phyloP scores from a whole-genome alignment of 2,888 invertebrate species.

The Athalia cordata region DNA sequence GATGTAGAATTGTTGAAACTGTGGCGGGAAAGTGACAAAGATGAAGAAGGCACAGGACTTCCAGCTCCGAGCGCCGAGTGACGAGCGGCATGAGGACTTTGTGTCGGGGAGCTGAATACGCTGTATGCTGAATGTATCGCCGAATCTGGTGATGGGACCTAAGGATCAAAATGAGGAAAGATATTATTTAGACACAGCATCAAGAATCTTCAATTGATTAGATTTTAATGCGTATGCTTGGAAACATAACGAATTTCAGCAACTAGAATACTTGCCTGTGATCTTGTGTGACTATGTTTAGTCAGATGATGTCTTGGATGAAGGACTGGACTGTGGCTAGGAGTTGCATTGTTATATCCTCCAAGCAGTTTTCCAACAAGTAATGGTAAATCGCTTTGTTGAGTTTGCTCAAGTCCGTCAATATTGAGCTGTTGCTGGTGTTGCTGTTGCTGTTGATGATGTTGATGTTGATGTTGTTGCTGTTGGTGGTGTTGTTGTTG shows the following conservation, averaged over 20 bases:
- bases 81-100: slow-evolving; percentile 89
- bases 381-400: slow-evolving; percentile 73
- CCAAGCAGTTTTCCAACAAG: slow-evolving; percentile 79
- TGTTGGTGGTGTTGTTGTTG: slow-evolving; percentile 58
- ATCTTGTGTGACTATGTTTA: slow-evolving; percentile 71
- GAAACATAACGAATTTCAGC: not conserved
- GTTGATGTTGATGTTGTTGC: slow-evolving; percentile 53
- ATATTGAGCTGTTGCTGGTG: slow-evolving; percentile 63
- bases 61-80: slow-evolving; percentile 79
- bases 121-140: slow-evolving; percentile 93
- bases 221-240: not conserved
- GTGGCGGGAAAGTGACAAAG: slow-evolving; percentile 69
- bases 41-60: slow-evolving; percentile 71
- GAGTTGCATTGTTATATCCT: slow-evolving; percentile 78
- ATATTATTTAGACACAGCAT: not conserved
- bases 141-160: slow-evolving; percentile 87
- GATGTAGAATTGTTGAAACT: slow-evolving; percentile 73
- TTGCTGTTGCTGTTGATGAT: slow-evolving; percentile 49
- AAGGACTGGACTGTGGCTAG: slow-evolving; percentile 80
- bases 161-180: slow-evolving; percentile 3
- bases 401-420: slow-evolving; percentile 65
- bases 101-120: slow-evolving; percentile 89
- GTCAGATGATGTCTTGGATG: slow-evolving; percentile 72
- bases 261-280: slow-evolving; percentile 61
- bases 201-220: not conserved